These are phyloP conservation scores for Antitype chi DNA, from an alignment of 2,888 invertebrate species.

Conservation along the genomic window DNA sequence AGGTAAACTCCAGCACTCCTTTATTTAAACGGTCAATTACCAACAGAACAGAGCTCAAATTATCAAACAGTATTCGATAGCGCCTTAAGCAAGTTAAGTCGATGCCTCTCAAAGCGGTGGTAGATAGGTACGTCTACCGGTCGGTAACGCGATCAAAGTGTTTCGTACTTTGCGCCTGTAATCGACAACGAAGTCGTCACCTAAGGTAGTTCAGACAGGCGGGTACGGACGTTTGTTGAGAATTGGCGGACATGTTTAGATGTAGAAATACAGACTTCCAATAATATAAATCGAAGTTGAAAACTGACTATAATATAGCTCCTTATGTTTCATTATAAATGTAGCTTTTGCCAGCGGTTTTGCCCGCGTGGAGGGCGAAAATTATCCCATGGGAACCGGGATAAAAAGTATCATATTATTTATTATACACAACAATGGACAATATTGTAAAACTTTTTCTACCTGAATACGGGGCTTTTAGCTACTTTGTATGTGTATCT, in stretches of 20 bases:
- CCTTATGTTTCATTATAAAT: not conserved
- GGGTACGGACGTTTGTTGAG: constrained; percentile 25
- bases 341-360: too few relatives aligned
- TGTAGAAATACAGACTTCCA: not conserved
- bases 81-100: constrained; percentile 75
- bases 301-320: not conserved
- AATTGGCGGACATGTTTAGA: constrained; percentile 14
- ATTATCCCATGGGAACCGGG: too few relatives aligned
- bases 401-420: too few relatives aligned
- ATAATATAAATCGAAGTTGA: not conserved
- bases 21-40: constrained; percentile 62
- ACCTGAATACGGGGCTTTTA: too few relatives aligned
- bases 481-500: too few relatives aligned
- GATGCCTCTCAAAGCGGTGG: constrained; percentile 71
- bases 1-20: constrained; percentile 32
- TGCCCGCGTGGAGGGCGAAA: too few relatives aligned
- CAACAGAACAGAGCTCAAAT: constrained; percentile 67
- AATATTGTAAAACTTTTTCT: too few relatives aligned
- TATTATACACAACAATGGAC: too few relatives aligned
- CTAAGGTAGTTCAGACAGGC: constrained; percentile 56
- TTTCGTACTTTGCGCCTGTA: constrained; percentile 71
- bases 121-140: constrained; percentile 67
- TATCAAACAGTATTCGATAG: constrained; percentile 68
- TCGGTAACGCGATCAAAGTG: constrained; percentile 81
- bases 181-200: constrained; percentile 73